Conservation (phyloP, 2,113 vertebrate species). For the Pachyramphus minor region DNA sequence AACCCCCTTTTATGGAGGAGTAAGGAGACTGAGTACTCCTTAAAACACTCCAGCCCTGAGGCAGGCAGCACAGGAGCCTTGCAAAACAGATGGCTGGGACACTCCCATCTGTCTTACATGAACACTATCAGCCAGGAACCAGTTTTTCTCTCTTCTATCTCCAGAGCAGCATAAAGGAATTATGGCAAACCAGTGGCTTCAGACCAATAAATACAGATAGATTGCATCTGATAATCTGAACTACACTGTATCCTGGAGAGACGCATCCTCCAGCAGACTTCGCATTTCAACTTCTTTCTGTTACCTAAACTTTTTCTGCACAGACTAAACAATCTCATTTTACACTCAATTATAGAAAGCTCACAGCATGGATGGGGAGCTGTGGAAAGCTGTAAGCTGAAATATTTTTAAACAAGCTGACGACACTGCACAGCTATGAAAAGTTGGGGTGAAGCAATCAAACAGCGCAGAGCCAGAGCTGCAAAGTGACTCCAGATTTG, state of each 20-base stretch:
- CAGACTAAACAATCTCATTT: constrained; percentile 56
- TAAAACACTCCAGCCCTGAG: not conserved
- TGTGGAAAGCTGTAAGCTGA: constrained; percentile 25
- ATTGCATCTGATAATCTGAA: not conserved
- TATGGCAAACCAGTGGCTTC: not conserved
- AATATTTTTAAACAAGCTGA: constrained; percentile 55
- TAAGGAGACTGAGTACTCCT: not conserved
- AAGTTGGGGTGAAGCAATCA: constrained; percentile 41
- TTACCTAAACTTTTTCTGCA: not conserved
- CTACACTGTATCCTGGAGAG: not conserved
- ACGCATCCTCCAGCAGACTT: not conserved
- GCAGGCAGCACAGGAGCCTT: not conserved
- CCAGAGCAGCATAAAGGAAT: not conserved
- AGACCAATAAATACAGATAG: not conserved
- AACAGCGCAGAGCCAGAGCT: constrained; percentile 24
- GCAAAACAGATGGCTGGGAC: not conserved
- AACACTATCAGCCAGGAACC: not conserved
- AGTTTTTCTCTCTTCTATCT: not conserved
- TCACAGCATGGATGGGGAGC: not conserved
- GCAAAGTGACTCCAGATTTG: constrained; percentile 59
- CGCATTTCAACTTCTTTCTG: not conserved
- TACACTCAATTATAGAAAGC: constrained; percentile 38
- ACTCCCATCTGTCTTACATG: not conserved
- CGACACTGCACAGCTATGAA: constrained; percentile 27
- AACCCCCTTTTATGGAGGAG: not conserved